Conservation (phyloP, 37 sponge, comb jelly and placozoan species). For the Agelas oroides region DNA sequence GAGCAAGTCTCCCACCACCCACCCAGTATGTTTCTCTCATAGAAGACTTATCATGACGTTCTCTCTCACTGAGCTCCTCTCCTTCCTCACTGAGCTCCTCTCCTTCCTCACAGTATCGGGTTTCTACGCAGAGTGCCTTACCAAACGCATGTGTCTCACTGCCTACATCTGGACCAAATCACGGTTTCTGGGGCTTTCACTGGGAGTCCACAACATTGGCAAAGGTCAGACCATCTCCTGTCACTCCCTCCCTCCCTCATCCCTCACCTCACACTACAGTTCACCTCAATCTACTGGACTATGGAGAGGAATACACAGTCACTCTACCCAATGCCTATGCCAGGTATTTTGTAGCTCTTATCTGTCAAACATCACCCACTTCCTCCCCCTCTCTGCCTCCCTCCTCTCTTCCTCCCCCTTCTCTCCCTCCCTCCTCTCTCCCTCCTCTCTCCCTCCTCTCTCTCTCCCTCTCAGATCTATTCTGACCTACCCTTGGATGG, state of each 20-base stretch:
- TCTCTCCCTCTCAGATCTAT: slow-evolving; percentile 73
- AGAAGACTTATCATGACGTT: background rate
- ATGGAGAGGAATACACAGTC: slow-evolving; percentile 86
- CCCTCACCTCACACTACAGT: slow-evolving; percentile 27
- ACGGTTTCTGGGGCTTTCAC: slow-evolving; percentile 96
- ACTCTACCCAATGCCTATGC: slow-evolving; percentile 96
- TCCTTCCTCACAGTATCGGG: slow-evolving; percentile 76
- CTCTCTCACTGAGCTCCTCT: background rate
- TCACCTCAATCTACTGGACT: slow-evolving; percentile 81
- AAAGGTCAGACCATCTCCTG: slow-evolving; percentile 55
- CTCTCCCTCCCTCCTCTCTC: background rate
- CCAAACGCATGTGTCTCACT: slow-evolving; percentile 82
- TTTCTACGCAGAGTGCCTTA: slow-evolving; percentile 93
- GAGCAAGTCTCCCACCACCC: slow-evolving; percentile 99
- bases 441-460: no score
- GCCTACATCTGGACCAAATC: slow-evolving; percentile 93
- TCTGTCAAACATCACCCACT: no score
- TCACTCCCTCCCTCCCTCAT: background rate
- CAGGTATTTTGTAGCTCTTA: no score
- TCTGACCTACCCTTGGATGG: slow-evolving; percentile 96
- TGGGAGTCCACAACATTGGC: slow-evolving; percentile 93
- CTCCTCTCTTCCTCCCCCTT: no score
- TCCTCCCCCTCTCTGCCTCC: no score
- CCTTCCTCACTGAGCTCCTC: background rate
- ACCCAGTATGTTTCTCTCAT: slow-evolving; percentile 59